Evolutionary conservation across 2,113 vertebrate species (phyloP).

Genomic region (Donacobius atricapilla): DNA sequence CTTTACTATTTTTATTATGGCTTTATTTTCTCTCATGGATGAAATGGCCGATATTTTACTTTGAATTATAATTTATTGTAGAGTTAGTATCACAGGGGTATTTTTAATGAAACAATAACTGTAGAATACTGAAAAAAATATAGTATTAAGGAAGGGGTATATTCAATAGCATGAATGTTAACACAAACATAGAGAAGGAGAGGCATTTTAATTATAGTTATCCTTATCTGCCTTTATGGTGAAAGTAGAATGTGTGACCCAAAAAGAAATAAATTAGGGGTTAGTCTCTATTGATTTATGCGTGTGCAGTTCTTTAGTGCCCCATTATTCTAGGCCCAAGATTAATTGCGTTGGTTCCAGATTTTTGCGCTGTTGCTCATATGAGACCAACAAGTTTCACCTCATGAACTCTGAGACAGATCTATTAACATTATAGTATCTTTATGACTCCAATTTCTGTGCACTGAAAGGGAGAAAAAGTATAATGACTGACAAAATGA

Average conservation of each 20-base stretch:
- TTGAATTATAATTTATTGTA: constrained; percentile 46
- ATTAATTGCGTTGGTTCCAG: background rate
- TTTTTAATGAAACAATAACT: constrained; percentile 30
- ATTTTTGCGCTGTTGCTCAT: background rate
- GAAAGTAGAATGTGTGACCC: background rate
- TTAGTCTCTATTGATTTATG: constrained; percentile 18
- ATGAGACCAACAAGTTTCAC: background rate
- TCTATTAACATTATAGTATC: background rate
- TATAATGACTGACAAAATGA: background rate
- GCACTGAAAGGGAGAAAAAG: background rate
- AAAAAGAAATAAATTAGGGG: background rate
- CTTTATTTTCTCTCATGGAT: constrained; percentile 22
- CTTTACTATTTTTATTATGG: constrained; percentile 45
- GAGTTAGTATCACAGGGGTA: constrained; percentile 12
- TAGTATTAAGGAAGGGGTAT: background rate
- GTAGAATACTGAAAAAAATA: constrained; percentile 43
- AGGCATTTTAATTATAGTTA: constrained; percentile 38
- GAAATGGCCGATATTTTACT: constrained; percentile 29
- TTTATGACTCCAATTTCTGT: background rate
- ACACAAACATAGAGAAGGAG: background rate
- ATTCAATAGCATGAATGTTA: background rate
- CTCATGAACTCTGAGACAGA: background rate
- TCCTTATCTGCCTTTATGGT: background rate
- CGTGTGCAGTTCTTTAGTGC: background rate
- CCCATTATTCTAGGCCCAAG: background rate